These are phyloP conservation scores for Poecilia gillii DNA, from an alignment of 2,797 vertebrate species.

Conservation along the genomic window DNA sequence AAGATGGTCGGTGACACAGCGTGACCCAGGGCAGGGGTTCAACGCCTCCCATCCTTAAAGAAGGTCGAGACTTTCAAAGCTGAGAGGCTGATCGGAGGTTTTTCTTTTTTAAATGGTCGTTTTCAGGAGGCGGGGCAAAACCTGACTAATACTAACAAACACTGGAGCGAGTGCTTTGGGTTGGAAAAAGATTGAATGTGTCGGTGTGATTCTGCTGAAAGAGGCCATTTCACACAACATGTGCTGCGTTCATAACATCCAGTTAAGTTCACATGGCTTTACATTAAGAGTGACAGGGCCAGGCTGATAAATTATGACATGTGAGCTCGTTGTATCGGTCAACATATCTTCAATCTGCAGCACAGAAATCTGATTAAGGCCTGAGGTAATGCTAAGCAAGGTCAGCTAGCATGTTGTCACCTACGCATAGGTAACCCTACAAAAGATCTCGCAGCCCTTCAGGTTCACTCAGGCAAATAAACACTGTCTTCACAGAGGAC, in stretches of 20 bases:
- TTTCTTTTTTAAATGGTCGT: constrained; percentile 63
- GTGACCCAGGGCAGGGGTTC: constrained; percentile 58
- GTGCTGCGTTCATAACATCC: constrained; percentile 59
- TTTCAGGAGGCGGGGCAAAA: constrained; percentile 29
- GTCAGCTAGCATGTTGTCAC: constrained; percentile 73
- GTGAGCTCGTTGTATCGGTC: constrained; percentile 65
- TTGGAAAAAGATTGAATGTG: constrained; percentile 34
- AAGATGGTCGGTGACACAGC: constrained; percentile 68
- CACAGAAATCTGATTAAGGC: constrained; percentile 78
- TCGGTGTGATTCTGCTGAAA: constrained; percentile 44
- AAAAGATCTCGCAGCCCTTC: constrained; percentile 65
- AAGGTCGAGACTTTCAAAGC: constrained; percentile 76
- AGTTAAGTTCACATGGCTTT: constrained; percentile 63
- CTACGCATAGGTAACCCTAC: constrained; percentile 68
- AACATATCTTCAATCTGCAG: constrained; percentile 67
- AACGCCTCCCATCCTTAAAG: constrained; percentile 63
- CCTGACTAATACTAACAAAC: constrained; percentile 65
- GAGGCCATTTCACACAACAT: constrained; percentile 60
- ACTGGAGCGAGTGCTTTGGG: constrained; percentile 46
- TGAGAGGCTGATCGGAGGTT: constrained; percentile 73
- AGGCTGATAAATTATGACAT: constrained; percentile 70
- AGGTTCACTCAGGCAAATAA: constrained; percentile 81
- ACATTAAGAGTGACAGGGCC: constrained; percentile 70
- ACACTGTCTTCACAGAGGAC: constrained; percentile 74
- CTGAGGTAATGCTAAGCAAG: constrained; percentile 68